A percentile compares a stretch with the other conserved stretches of the same genome.
Conservation (phyloP, 2,113 vertebrate species). For the Tretioscincus oriximinensis region DNA sequence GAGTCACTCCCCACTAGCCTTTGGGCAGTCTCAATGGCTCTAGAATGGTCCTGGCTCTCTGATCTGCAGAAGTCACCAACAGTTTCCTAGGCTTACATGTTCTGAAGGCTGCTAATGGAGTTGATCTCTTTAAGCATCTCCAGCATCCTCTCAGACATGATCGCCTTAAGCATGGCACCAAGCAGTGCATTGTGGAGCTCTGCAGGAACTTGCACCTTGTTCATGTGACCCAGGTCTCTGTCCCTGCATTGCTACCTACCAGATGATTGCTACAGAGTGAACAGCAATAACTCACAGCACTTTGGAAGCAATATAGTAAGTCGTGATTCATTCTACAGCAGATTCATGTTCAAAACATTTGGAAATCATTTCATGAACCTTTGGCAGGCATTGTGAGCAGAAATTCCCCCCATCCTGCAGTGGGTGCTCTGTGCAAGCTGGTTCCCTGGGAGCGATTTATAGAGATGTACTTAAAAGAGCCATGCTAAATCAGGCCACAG, state of each 20-base stretch:
- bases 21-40: too few species aligned
- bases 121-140: too few species aligned
- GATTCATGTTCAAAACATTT: neutral
- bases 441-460: too few species aligned
- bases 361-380: neutral
- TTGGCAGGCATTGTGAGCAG: neutral
- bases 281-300: neutral
- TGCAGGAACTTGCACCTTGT: neutral
- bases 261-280: too few species aligned
- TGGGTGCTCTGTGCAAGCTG: too few species aligned
- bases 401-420: neutral
- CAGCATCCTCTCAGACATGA: too few species aligned
- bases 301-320: neutral
- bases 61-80: too few species aligned
- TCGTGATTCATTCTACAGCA: slow-evolving; percentile 12
- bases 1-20: too few species aligned
- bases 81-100: neutral
- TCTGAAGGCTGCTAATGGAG: neutral
- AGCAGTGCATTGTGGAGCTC: neutral
- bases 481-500: too few species aligned
- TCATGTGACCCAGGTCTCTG: too few species aligned
- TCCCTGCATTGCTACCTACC: too few species aligned
- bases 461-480: too few species aligned
- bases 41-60: neutral
- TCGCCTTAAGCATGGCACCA: neutral